phyloP scores from a whole-genome alignment of 2,113 vertebrate genomes.

The Marcusenius ussheri region DNA sequence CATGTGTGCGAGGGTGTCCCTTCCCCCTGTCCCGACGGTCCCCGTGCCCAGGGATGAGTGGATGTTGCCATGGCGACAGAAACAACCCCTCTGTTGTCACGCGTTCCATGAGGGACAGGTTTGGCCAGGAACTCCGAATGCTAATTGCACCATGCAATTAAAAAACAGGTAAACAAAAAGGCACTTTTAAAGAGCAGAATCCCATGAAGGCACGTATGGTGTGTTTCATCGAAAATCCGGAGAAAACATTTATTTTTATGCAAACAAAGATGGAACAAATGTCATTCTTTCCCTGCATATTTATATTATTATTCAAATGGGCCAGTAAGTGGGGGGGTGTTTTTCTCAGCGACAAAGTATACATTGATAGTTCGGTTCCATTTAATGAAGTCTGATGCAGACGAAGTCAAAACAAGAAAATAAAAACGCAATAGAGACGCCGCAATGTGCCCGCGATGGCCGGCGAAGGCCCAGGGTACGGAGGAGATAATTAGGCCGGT shows the following conservation, averaged over 20 bases:
- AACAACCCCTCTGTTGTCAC: not conserved
- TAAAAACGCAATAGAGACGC: not conserved
- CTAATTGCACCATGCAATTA: constrained; percentile 6
- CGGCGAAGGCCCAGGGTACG: constrained; percentile 6
- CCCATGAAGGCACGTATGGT: not conserved
- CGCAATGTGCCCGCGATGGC: not conserved
- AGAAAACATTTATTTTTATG: not conserved
- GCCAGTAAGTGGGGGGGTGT: not conserved
- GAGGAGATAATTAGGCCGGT: constrained; percentile 25
- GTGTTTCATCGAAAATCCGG: not conserved
- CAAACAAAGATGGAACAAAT: constrained; percentile 1
- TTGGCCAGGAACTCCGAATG: not conserved
- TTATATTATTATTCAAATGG: not conserved
- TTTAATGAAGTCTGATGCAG: constrained; percentile 6
- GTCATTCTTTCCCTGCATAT: not conserved
- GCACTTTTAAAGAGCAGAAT: not conserved
- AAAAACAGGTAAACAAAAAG: not conserved
- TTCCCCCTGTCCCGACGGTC: not conserved
- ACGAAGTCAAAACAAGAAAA: not conserved
- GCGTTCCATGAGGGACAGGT: not conserved
- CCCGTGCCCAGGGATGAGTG: not conserved
- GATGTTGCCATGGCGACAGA: not conserved
- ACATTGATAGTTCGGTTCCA: constrained; percentile 1
- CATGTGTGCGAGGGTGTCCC: not conserved
- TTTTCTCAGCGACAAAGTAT: not conserved